phyloP scores from a whole-genome alignment of 2,888 invertebrate species.

The Pterobdella sp. region DNA sequence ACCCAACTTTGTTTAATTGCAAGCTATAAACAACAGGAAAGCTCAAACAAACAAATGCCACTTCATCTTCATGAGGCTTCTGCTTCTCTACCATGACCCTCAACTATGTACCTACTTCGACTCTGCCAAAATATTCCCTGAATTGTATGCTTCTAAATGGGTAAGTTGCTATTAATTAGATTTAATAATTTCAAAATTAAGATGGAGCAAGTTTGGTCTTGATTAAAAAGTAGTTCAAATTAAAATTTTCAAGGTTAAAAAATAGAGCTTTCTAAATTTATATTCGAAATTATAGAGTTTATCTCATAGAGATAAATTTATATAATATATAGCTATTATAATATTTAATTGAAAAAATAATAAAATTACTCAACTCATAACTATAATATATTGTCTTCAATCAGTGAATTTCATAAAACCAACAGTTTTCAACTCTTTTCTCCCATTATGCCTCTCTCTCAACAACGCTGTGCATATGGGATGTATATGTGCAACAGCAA shows the following conservation, averaged over 20 bases:
- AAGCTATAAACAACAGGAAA: constrained; percentile 50
- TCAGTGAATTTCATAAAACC: background rate
- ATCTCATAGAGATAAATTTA: too few species aligned
- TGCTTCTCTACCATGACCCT: constrained; percentile 93
- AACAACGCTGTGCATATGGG: constrained; percentile 85
- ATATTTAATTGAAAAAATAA: too few species aligned
- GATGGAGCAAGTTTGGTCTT: too few species aligned
- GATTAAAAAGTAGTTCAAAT: too few species aligned
- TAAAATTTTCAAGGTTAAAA: too few species aligned
- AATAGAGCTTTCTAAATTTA: too few species aligned
- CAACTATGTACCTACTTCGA: constrained; percentile 92
- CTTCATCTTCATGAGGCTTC: constrained; percentile 62
- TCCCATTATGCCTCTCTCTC: constrained; percentile 75
- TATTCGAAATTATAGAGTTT: too few species aligned
- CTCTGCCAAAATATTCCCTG: constrained; percentile 84
- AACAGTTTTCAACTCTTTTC: constrained; percentile 63
- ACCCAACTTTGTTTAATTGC: background rate
- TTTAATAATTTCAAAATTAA: too few species aligned
- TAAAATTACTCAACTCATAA: background rate
- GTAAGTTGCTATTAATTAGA: constrained; percentile 52
- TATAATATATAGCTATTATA: too few species aligned
- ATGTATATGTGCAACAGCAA: constrained; percentile 85
- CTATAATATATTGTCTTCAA: background rate
- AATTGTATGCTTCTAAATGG: constrained; percentile 80
- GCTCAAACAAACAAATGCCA: constrained; percentile 53